Evolutionary conservation across 2,113 vertebrate genomes (phyloP), one percentile per base, ranked within the genome.

Genomic region (Ochotona princeps): DNA sequence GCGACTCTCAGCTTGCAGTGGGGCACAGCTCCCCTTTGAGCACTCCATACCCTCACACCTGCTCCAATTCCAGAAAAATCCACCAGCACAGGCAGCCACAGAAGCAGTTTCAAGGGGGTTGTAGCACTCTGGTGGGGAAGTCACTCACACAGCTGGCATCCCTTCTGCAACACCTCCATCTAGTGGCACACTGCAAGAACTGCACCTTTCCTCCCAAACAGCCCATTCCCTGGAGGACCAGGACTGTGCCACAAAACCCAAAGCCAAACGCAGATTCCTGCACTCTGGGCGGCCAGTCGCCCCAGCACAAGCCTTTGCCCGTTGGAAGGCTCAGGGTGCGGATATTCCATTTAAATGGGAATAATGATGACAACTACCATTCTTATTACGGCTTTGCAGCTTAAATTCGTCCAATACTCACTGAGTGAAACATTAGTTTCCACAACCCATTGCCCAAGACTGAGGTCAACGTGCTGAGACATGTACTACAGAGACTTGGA

Each of bases 91-190:
- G 51, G 23, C 1, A 1, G 25, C 70, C 80, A 10, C 32, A 23
- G 25, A 60, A 61, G 65, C 30, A 38, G 8, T 81, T 78, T 79
- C 13, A 83, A 83, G 44, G 11, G 30, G 38, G 8, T 54, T 8
- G n/a, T 3, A 61, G 30, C 38, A 44, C 38, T 44, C 38, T 44
- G 38, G 38, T 44, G 38, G 6, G 38, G 14, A 69, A 8, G 13
- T 30, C 74, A 54, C 44, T 14, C n/a, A 5, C 30, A 14, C 82
- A 20, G 10, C 28, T 1, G 61, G 61, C 90, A 96, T 96, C 30
- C 23, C 79, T 79, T 95, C 85, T 95, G 85, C 96, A 96, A 95
- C 83, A 89, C 25, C 44, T 0, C 94, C 96, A 95, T 92, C 96
- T 93, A 88, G 92, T 93, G 96, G 74, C 28, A 0, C 0, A 11